Conservation (phyloP, 2,797 vertebrate species). For the Natrix natrix region DNA sequence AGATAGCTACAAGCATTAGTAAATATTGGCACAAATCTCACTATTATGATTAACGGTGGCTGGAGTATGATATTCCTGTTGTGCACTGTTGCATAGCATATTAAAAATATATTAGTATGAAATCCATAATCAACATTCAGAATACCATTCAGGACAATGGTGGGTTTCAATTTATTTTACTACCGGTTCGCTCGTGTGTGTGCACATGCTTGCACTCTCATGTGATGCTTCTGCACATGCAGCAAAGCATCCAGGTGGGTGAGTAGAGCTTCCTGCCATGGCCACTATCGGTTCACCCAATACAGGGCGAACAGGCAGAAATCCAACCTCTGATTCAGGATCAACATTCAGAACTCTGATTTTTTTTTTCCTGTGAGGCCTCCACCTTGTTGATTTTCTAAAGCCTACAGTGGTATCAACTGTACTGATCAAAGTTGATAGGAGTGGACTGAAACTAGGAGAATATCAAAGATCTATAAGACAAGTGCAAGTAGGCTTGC, state of each 20-base stretch:
- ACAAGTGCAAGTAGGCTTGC: background rate
- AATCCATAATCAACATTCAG: background rate
- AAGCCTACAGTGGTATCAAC: background rate
- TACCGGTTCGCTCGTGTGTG: too few relatives aligned
- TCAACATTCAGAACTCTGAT: background rate
- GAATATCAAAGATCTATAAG: background rate
- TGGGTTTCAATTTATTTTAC: too few relatives aligned
- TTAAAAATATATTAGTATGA: background rate
- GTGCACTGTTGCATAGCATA: background rate
- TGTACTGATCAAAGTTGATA: background rate
- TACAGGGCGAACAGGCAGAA: too few relatives aligned
- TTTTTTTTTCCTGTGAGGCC: background rate
- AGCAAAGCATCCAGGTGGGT: too few relatives aligned
- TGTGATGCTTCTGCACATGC: too few relatives aligned
- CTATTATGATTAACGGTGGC: background rate
- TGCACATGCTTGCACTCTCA: too few relatives aligned
- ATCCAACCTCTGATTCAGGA: background rate
- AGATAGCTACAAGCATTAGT: background rate
- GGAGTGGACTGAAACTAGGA: background rate
- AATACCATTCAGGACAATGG: background rate
- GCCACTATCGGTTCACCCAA: too few relatives aligned
- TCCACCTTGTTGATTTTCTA: background rate
- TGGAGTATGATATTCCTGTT: background rate
- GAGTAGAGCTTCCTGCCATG: too few relatives aligned
- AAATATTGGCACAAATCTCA: background rate